These are phyloP conservation scores for Scytalopus superciliaris DNA, from an alignment of 2,113 vertebrate genomes.

Conservation along the genomic window DNA sequence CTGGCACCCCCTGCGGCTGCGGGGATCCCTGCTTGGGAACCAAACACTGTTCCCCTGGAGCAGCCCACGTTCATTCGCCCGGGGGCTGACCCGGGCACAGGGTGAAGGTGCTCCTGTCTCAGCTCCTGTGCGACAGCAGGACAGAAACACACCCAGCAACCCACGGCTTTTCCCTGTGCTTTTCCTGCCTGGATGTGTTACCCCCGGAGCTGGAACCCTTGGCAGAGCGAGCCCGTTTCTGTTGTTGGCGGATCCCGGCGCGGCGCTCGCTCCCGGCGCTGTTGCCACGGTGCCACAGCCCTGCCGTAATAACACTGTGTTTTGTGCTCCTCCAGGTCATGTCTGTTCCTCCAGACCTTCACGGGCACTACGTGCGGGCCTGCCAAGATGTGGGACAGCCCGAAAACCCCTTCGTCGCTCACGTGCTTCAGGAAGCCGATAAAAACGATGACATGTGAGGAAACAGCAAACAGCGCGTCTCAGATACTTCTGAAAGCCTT, in stretches of 20 bases:
- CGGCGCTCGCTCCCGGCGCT: background rate
- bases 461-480: background rate
- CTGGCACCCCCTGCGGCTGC: background rate
- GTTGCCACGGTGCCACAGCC: background rate
- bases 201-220: background rate
- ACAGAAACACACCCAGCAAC: background rate
- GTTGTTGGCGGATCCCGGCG: background rate
- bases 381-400: conserved; percentile 65
- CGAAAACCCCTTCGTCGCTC: conserved; percentile 70
- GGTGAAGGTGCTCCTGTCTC: too few relatives aligned
- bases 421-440: conserved; percentile 52
- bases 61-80: too few relatives aligned
- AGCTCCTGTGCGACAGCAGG: rapidly evolving
- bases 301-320: background rate
- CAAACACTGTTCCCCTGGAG: background rate
- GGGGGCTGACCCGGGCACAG: too few relatives aligned
- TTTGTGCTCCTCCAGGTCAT: conserved; percentile 43
- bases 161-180: background rate
- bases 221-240: background rate
- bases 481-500: conserved; percentile 16
- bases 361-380: conserved; percentile 55
- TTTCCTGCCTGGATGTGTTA: background rate
- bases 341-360: background rate
- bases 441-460: conserved; percentile 63
- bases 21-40: background rate